Evolutionary conservation across 2,888 invertebrate genomes (phyloP).

Genomic region (Xestia sexstrigata): DNA sequence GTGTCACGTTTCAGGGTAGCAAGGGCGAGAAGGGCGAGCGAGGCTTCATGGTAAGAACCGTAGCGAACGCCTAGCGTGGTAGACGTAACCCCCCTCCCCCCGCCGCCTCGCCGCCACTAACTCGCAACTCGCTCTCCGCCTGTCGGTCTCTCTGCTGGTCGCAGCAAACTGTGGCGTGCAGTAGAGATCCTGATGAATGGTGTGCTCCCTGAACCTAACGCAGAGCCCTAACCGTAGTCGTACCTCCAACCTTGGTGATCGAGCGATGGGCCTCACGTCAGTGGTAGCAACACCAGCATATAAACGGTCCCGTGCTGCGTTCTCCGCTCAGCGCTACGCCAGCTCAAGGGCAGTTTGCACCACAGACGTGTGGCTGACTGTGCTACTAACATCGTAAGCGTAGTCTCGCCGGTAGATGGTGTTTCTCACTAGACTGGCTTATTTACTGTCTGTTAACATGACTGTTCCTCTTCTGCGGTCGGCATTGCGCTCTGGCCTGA

Average conservation of each 20-base stretch:
- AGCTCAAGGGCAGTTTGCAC: background rate
- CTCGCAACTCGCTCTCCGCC: constrained; percentile 40
- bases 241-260: background rate
- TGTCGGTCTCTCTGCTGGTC: constrained; percentile 13
- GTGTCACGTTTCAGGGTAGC: constrained; percentile 91
- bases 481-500: background rate
- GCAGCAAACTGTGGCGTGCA: background rate
- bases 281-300: background rate
- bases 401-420: background rate
- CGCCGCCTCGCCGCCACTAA: constrained; percentile 54
- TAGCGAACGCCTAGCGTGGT: constrained; percentile 52
- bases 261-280: background rate
- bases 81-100: constrained; percentile 48
- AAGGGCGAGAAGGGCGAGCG: constrained; percentile 94
- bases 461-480: background rate
- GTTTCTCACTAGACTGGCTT: constrained; percentile 19
- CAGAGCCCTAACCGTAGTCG: constrained; percentile 23
- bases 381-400: constrained; percentile 11
- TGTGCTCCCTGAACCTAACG: constrained; percentile 9
- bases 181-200: constrained; percentile 12
- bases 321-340: background rate
- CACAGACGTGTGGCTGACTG: constrained; percentile 4
- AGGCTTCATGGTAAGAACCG: constrained; percentile 93
- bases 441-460: background rate
- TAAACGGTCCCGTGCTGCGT: background rate